Evolutionary conservation across 2,888 invertebrate genomes (phyloP).

Genomic region (Parnassius smintheus): DNA sequence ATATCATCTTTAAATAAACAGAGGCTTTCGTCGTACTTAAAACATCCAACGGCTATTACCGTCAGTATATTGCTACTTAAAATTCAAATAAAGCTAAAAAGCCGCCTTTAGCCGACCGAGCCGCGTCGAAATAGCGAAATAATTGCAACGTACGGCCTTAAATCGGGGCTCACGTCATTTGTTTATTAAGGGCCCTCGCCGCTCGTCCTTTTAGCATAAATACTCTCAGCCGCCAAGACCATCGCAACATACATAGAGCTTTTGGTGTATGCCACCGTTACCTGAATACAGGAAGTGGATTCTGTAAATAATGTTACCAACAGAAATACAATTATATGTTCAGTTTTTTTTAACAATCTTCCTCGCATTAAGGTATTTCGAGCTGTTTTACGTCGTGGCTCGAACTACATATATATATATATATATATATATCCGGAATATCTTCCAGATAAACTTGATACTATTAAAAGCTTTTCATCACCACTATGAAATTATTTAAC

Average conservation of each 20-base stretch:
- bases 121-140: constrained; percentile 69
- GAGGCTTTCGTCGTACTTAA: constrained; percentile 29
- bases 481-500: too few species aligned
- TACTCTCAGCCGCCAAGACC: constrained; percentile 35
- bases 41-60: constrained; percentile 33
- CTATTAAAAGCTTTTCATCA: too few species aligned
- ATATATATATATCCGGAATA: too few species aligned
- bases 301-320: neutral
- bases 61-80: constrained; percentile 44
- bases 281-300: neutral
- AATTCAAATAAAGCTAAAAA: constrained; percentile 61
- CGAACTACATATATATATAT: too few species aligned
- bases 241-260: constrained; percentile 18
- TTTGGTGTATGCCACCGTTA: neutral
- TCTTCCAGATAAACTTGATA: too few species aligned
- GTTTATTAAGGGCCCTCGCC: constrained; percentile 67
- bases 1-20: constrained; percentile 29
- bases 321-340: neutral
- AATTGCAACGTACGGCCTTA: constrained; percentile 66
- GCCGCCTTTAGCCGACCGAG: constrained; percentile 48
- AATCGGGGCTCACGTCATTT: constrained; percentile 69
- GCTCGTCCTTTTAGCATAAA: constrained; percentile 69
- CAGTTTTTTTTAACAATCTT: too few species aligned
- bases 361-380: too few species aligned
- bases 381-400: too few species aligned